These are phyloP conservation scores for Magallana gigas DNA, from an alignment of 1,140 invertebrate genomes.

Conservation along the genomic window DNA sequence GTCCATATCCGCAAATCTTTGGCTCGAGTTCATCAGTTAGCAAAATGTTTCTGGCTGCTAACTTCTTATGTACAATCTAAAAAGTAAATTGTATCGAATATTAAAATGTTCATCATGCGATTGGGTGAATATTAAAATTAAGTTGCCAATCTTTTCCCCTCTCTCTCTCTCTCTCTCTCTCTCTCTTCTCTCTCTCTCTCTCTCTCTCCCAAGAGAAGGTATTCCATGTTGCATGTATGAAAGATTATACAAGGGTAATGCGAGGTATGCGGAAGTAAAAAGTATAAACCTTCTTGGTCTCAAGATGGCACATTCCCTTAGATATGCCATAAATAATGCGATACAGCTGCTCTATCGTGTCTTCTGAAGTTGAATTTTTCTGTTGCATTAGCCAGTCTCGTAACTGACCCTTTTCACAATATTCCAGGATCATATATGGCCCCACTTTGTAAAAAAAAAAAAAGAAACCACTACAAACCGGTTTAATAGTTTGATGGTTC, in stretches of 20 bases:
- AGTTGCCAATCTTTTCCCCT: no score
- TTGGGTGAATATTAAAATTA: no score
- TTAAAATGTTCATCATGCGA: no score
- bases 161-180: no score
- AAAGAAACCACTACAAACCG: neutral
- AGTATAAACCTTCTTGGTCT: constrained; percentile 88
- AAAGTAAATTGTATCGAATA: neutral
- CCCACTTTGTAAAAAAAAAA: constrained; percentile 51
- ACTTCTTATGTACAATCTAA: constrained; percentile 14
- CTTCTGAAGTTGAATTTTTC: constrained; percentile 21
- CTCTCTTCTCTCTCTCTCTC: no score
- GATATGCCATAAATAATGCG: constrained; percentile 97
- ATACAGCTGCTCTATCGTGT: constrained; percentile 92
- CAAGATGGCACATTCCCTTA: constrained; percentile 96
- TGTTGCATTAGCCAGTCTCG: constrained; percentile 55
- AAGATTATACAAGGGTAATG: no score
- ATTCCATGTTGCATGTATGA: no score
- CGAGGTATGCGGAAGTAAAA: no score
- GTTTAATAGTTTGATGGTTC: no score
- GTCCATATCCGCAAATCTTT: constrained; percentile 30
- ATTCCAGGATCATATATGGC: constrained; percentile 59
- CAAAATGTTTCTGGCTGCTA: constrained; percentile 44
- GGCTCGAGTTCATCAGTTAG: constrained; percentile 16
- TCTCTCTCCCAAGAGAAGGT: no score
- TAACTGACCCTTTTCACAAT: constrained; percentile 59